Conservation (phyloP, 2,888 invertebrate genomes). For the Leptopilina syphax region DNA sequence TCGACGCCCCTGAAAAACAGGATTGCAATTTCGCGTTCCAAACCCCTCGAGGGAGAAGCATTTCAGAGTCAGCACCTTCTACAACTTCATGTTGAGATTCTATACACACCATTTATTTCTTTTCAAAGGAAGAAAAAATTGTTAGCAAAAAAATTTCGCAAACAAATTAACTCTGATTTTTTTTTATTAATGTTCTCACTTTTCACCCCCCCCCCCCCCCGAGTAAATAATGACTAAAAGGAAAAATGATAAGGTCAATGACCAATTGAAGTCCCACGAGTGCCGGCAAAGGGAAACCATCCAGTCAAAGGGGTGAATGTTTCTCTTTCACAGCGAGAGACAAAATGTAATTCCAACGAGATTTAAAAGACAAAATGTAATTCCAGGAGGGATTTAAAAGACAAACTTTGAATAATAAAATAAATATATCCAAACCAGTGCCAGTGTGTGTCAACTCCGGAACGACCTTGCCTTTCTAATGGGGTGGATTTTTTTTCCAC, state of each 20-base stretch:
- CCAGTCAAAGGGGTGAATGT: no score
- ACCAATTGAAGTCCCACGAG: conserved; percentile 28
- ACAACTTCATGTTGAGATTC: neutral
- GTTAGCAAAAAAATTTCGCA: no score
- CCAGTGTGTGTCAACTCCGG: neutral
- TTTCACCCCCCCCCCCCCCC: no score
- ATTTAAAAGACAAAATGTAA: no score
- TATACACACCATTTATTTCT: neutral
- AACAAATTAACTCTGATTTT: no score
- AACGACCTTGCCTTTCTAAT: neutral
- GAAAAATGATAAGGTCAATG: neutral
- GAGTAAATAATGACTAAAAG: no score
- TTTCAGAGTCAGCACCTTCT: conserved; percentile 23
- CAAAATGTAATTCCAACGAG: no score
- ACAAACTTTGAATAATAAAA: conserved; percentile 10
- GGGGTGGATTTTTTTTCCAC: neutral
- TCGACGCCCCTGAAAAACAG: conserved; percentile 32
- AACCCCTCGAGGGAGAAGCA: conserved; percentile 22
- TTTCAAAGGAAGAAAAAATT: no score
- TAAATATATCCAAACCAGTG: neutral
- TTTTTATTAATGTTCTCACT: no score
- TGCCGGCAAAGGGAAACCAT: neutral
- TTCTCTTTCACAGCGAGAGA: neutral
- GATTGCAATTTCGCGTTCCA: conserved; percentile 22
- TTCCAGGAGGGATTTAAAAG: neutral